Conservation (phyloP, 2,113 vertebrate genomes). For the Hyaena hyaena region DNA sequence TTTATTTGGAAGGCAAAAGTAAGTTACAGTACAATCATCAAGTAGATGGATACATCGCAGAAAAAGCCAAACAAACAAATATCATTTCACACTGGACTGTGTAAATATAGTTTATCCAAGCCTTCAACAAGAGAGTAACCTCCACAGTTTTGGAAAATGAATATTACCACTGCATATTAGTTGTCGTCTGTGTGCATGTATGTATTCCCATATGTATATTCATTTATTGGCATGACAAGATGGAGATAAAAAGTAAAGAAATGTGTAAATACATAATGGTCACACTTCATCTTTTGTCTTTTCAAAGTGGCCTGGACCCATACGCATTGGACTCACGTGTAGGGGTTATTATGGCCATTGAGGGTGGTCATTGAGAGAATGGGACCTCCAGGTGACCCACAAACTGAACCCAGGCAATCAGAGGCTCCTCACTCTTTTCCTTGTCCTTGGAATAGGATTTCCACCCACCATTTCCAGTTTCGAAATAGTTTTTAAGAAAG, state of each 20-base stretch:
- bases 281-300: background rate
- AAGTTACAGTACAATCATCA: background rate
- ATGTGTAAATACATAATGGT: background rate
- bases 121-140: fast-evolving
- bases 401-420: background rate
- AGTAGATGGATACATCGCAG: background rate
- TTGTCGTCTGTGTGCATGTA: background rate
- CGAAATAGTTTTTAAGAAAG: background rate
- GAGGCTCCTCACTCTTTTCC: background rate
- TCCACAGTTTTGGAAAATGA: background rate
- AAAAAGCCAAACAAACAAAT: background rate
- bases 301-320: background rate
- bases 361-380: background rate
- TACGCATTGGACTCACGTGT: background rate
- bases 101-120: background rate
- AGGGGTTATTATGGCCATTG: background rate
- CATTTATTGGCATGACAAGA: background rate
- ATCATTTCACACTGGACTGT: background rate
- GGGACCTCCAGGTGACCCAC: background rate
- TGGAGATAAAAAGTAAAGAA: background rate
- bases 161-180: background rate
- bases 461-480: background rate
- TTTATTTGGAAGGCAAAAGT: background rate
- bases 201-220: background rate
- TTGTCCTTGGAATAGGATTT: background rate